Evolutionary conservation across 2,888 invertebrate species (phyloP), one percentile per base, ranked within the genome.

Genomic region (Balanococcus diminutus): DNA sequence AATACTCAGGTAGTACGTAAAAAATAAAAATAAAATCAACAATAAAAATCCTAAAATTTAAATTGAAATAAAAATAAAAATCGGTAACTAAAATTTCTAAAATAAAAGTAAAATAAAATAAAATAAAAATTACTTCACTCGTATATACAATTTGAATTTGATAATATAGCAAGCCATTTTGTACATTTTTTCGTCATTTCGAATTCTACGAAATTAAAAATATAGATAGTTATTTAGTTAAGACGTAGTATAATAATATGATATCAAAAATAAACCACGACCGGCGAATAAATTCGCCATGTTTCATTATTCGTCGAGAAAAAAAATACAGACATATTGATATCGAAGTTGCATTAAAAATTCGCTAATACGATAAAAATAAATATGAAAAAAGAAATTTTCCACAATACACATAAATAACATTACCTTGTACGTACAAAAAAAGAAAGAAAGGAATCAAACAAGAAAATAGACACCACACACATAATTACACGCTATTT

Each of bases 1-100:
- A n/a, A n/a, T 79, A 36, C 28, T 79, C 28, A 36, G 36, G 28
- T 67, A 25, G 25, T n/a, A n/a, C n/a, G n/a, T 72, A 79, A 79
- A 79, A 79, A 36, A 79, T 79, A 79, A 79, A 36, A 79, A 36
- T 79, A 79, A 36, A 79, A 36, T 79, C 75, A 36, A 79, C 32
- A 36, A 79, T 79, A 79, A 79, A 79, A 79, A 79, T 79, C 75
- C 36, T 36, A 32, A n/a, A 32, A 79, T 79, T 79, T 79, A 79
- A 28, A 67, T 28, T 67, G 25, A 72, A 72, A 6, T 36, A 36
- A 19, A 79, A 32, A 79, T 36, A 67, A 79, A 79, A 79, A 79
- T 79, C 75, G 75, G 75, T 79, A 79, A 79, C 75, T 79, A 79
- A 79, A 79, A 79, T 79, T 79, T 36, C 75, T 79, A 79, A 32